Percentiles rank a stretch among this genome's conserved stretches.
Evolutionary conservation across 1,140 invertebrate species (phyloP).

Genomic region (Euschistus heros): DNA sequence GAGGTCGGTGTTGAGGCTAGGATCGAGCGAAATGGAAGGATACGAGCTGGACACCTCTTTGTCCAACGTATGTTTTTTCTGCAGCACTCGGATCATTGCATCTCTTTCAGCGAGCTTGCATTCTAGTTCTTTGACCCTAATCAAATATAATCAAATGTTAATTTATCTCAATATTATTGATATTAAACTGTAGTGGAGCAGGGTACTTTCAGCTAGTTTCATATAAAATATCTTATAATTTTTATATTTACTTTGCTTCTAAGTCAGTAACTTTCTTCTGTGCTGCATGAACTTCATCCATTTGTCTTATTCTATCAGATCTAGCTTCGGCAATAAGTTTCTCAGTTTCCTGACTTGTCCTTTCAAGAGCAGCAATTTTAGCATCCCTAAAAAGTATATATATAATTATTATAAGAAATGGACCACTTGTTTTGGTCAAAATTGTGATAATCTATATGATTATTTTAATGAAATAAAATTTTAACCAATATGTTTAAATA

Average conservation of each 20-base stretch:
- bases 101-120: slow-evolving; percentile 78
- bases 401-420: too few species aligned
- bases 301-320: slow-evolving; percentile 74
- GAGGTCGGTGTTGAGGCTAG: slow-evolving; percentile 38
- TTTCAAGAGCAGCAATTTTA: slow-evolving; percentile 73
- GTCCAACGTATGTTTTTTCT: slow-evolving; percentile 62
- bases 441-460: too few species aligned
- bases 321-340: slow-evolving; percentile 75
- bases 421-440: too few species aligned
- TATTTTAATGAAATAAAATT: too few species aligned
- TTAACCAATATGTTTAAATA: too few species aligned
- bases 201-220: too few species aligned
- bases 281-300: slow-evolving; percentile 73
- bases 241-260: slow-evolving; percentile 53
- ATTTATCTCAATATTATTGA: background rate
- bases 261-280: slow-evolving; percentile 74
- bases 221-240: background rate
- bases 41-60: slow-evolving; percentile 45
- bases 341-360: slow-evolving; percentile 76
- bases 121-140: slow-evolving; percentile 74
- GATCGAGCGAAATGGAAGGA: slow-evolving; percentile 38
- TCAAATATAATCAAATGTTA: slow-evolving; percentile 19
- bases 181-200: too few species aligned
- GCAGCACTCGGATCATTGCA: slow-evolving; percentile 79
- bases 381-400: slow-evolving; percentile 50